Evolutionary conservation across 2,888 invertebrate species (phyloP).

Genomic region (Invenusta paracnida): DNA sequence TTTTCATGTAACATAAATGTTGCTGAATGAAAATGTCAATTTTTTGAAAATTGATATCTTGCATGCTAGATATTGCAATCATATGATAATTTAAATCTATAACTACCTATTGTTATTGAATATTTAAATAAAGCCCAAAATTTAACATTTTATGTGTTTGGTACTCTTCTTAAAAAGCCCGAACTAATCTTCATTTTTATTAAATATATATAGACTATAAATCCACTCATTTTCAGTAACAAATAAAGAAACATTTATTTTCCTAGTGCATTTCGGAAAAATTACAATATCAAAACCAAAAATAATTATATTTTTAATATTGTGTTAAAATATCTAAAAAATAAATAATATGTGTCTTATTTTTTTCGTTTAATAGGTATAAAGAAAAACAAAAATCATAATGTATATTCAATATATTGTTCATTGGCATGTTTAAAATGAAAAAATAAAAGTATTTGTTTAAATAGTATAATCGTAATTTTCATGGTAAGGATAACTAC

Average conservation of each 20-base stretch:
- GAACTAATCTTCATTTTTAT: no score
- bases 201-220: background rate
- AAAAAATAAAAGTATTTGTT: no score
- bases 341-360: background rate
- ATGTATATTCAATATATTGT: no score
- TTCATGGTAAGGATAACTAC: background rate
- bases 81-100: background rate
- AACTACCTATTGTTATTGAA: background rate
- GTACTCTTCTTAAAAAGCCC: background rate
- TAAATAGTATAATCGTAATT: no score
- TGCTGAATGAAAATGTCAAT: background rate
- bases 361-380: background rate
- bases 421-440: no score
- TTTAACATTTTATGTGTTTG: background rate
- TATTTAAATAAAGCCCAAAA: background rate
- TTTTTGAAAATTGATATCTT: background rate
- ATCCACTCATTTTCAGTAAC: background rate
- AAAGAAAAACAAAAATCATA: background rate
- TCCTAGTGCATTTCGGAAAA: no score
- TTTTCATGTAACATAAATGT: no score
- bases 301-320: background rate
- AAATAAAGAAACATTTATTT: background rate
- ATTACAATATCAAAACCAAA: background rate
- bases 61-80: background rate
- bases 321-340: background rate